Conservation (phyloP, 2,888 invertebrate species). For the Trachelus stipa region DNA sequence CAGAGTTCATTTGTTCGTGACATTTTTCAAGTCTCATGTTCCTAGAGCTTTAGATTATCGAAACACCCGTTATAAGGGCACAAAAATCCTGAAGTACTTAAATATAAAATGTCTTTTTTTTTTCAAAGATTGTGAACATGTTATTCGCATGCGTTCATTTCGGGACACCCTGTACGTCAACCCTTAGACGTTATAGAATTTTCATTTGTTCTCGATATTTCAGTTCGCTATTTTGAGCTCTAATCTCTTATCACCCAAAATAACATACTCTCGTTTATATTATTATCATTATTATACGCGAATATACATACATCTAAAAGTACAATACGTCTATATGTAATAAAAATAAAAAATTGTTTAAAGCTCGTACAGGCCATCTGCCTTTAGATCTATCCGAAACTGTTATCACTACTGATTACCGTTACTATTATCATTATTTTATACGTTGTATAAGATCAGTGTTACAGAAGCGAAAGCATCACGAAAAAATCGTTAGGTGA, state of each 20-base stretch:
- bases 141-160: too few species aligned
- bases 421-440: too few species aligned
- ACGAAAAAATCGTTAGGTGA: background rate
- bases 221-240: background rate
- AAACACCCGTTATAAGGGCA: too few species aligned
- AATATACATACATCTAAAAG: background rate
- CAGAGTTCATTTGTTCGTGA: too few species aligned
- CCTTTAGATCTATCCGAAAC: conserved; percentile 20
- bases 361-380: conserved; percentile 26
- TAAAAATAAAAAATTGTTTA: background rate
- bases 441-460: background rate
- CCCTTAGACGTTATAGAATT: too few species aligned
- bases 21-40: too few species aligned
- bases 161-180: too few species aligned
- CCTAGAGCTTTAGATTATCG: too few species aligned
- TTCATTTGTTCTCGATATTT: background rate
- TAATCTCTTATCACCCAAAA: background rate
- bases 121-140: too few species aligned
- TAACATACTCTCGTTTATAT: background rate
- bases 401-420: too few species aligned
- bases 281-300: background rate
- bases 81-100: too few species aligned
- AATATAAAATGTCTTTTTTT: too few species aligned
- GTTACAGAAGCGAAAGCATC: background rate
- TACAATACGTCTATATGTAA: background rate